phyloP scores from a whole-genome alignment of 2,888 invertebrate genomes.

The Chaitophorus viminalis region DNA sequence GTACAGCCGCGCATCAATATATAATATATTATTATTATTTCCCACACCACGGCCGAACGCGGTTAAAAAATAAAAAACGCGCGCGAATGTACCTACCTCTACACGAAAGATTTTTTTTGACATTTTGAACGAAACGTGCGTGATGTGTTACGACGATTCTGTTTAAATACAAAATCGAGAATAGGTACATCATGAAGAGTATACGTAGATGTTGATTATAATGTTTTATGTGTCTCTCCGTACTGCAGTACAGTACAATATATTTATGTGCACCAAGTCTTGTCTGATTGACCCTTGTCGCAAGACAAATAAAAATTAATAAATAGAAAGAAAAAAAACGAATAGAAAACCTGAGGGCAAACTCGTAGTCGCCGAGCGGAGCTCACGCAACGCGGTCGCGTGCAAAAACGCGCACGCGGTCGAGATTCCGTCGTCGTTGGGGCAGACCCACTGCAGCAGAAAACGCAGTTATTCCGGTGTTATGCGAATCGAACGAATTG shows the following conservation, averaged over 20 bases:
- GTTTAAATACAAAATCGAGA: neutral
- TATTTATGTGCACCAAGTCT: neutral
- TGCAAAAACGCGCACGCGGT: conserved; percentile 20
- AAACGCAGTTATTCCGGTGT: neutral
- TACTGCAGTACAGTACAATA: neutral
- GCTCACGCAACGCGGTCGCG: conserved; percentile 32
- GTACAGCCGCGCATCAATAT: neutral
- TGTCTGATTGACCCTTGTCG: neutral
- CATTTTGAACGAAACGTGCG: neutral
- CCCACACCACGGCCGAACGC: conserved; percentile 2
- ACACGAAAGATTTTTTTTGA: too few species aligned
- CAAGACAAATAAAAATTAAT: neutral
- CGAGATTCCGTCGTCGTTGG: conserved; percentile 11
- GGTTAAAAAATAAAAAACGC: neutral
- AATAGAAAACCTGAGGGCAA: conserved; percentile 5
- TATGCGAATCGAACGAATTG: conserved; percentile 28
- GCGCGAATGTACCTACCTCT: too few species aligned
- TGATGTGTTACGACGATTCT: neutral
- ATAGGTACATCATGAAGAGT: too few species aligned
- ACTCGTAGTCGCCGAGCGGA: neutral
- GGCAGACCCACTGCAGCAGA: conserved; percentile 13
- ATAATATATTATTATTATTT: conserved; percentile 20
- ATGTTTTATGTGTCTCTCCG: too few species aligned
- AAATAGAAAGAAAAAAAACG: neutral
- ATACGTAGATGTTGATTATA: too few species aligned